These are phyloP conservation scores for Grammomys surdaster DNA, from an alignment of 2,113 vertebrate genomes.

Conservation along the genomic window DNA sequence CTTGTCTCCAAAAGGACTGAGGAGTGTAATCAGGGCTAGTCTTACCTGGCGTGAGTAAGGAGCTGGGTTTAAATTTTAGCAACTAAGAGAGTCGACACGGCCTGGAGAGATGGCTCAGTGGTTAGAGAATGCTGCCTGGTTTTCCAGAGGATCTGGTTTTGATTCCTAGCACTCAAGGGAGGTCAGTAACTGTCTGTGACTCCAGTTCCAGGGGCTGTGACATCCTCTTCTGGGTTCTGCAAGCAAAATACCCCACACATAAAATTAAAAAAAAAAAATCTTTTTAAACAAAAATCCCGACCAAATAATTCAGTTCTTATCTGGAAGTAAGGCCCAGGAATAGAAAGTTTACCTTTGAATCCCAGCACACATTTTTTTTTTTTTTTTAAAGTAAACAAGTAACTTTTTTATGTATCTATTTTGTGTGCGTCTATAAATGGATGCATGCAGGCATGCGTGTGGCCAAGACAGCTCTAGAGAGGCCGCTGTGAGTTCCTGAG, in stretches of 20 bases:
- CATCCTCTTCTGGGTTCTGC: background rate
- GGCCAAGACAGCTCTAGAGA: background rate
- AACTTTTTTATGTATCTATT: background rate
- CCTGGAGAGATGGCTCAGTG: background rate
- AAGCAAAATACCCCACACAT: background rate
- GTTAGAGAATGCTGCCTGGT: background rate
- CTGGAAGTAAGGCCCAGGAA: background rate
- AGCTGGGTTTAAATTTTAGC: too few relatives aligned
- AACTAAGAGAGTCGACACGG: background rate
- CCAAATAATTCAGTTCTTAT: background rate
- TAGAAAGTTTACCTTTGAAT: background rate
- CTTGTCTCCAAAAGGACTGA: background rate
- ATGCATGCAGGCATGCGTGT: too few relatives aligned
- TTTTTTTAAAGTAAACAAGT: background rate
- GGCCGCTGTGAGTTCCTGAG: background rate
- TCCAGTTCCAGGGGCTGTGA: background rate
- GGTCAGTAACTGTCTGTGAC: too few relatives aligned
- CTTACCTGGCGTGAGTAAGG: background rate
- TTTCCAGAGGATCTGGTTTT: background rate
- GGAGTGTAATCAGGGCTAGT: background rate
- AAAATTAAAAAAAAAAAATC: background rate
- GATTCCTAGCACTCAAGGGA: background rate
- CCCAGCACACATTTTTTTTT: background rate
- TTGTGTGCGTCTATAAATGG: background rate
- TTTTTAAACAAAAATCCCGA: background rate